Percentiles rank a stretch among this genome's conserved stretches.
These are phyloP conservation scores for Iguana delicatissima DNA, from an alignment of 2,797 vertebrate species.

Conservation along the genomic window DNA sequence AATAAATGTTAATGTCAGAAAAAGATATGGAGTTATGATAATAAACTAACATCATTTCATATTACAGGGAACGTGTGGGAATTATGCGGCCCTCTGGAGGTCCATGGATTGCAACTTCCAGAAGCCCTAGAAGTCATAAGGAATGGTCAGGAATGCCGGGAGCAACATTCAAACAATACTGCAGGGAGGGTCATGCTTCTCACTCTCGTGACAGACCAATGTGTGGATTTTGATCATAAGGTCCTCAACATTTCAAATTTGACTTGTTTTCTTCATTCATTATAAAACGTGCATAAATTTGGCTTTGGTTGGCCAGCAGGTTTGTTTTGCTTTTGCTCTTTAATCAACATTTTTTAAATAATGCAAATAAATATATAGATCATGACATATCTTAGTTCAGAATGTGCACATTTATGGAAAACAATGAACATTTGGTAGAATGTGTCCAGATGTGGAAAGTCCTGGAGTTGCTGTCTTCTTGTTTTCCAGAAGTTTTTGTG, in stretches of 20 bases:
- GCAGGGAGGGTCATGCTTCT: no score
- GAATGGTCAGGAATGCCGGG: no score
- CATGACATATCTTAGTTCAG: neutral
- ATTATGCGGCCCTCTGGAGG: no score
- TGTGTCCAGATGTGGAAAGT: neutral
- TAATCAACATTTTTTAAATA: neutral
- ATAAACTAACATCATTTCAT: conserved; percentile 3
- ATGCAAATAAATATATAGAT: neutral
- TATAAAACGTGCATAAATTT: neutral
- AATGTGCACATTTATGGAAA: neutral
- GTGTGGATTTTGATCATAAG: neutral
- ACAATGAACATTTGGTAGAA: neutral
- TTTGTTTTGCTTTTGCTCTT: neutral
- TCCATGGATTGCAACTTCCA: no score
- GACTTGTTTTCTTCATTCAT: neutral
- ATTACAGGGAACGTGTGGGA: neutral
- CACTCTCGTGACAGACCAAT: neutral
- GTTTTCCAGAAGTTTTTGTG: neutral
- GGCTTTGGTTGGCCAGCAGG: neutral
- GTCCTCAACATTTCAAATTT: neutral
- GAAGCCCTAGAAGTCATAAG: no score
- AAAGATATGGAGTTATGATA: neutral
- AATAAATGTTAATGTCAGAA: neutral
- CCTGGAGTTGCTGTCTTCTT: neutral
- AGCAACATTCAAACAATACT: no score